Percentiles rank a stretch among this genome's conserved stretches.
These are phyloP conservation scores for Brachionus angularis DNA, from an alignment of 1,140 invertebrate genomes.

Conservation along the genomic window DNA sequence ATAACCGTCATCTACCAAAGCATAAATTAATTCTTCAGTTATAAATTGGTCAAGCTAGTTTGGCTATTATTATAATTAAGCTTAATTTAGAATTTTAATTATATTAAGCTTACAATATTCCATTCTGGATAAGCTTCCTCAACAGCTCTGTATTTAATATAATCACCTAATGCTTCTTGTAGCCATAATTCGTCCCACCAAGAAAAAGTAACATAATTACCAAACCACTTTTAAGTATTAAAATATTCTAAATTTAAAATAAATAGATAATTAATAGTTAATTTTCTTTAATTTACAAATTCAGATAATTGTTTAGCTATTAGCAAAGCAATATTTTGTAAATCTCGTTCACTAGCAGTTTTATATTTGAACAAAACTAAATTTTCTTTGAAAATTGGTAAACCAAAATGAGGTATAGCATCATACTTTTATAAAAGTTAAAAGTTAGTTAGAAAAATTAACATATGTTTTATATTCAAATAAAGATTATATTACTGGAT, in stretches of 20 bases:
- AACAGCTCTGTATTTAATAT: constrained; percentile 36
- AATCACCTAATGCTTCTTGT: constrained; percentile 42
- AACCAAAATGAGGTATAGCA: constrained; percentile 17
- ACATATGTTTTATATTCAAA: background rate
- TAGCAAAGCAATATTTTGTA: constrained; percentile 29
- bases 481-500: background rate
- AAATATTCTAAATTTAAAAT: background rate
- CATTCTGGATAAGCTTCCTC: constrained; percentile 26
- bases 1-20: background rate
- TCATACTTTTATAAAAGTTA: background rate
- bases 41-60: constrained; percentile 35
- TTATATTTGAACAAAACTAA: background rate
- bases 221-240: constrained; percentile 34
- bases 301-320: constrained; percentile 43
- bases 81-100: background rate
- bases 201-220: constrained; percentile 1
- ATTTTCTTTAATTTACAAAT: constrained; percentile 7
- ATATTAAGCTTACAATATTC: constrained; percentile 13
- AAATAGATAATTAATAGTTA: background rate
- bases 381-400: constrained; percentile 21
- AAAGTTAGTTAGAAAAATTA: background rate
- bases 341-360: constrained; percentile 23
- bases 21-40: constrained; percentile 28
- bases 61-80: background rate
- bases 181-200: constrained; percentile 43